Conservation (phyloP, 2,888 invertebrate genomes). For the Andrena bicolor region DNA sequence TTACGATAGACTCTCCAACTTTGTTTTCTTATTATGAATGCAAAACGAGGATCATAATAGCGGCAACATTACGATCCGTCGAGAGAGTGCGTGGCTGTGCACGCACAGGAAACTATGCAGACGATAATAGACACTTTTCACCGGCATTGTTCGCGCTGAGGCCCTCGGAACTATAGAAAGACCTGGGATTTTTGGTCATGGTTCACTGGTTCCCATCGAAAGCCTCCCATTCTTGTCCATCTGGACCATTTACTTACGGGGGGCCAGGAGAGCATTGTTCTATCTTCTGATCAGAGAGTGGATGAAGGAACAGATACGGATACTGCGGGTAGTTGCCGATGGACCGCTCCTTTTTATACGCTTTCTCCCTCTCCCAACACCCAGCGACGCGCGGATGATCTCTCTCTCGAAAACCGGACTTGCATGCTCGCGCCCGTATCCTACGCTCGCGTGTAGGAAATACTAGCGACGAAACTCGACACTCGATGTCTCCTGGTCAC, state of each 20-base stretch:
- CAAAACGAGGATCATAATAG: background rate
- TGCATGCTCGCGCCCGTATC: slow-evolving; percentile 62
- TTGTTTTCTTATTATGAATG: background rate
- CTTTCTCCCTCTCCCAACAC: slow-evolving; percentile 78
- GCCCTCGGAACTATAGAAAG: slow-evolving; percentile 11
- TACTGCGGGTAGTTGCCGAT: slow-evolving; percentile 76
- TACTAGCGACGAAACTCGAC: slow-evolving; percentile 51
- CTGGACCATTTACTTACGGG: slow-evolving; percentile 73
- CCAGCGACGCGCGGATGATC: slow-evolving; percentile 55
- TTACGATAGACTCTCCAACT: slow-evolving; percentile 12
- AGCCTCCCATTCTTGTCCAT: background rate
- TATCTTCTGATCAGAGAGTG: slow-evolving; percentile 39
- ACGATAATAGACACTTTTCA: slow-evolving; percentile 56
- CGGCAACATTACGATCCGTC: slow-evolving; percentile 18
- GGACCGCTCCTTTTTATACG: slow-evolving; percentile 80
- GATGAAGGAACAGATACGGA: slow-evolving; percentile 68
- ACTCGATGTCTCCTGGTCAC: slow-evolving; percentile 14
- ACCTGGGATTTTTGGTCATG: slow-evolving; percentile 16
- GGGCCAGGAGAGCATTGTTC: slow-evolving; percentile 71
- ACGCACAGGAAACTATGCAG: slow-evolving; percentile 39
- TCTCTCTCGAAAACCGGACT: slow-evolving; percentile 69
- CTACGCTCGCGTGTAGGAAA: slow-evolving; percentile 62
- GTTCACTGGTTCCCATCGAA: slow-evolving; percentile 31
- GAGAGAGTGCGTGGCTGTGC: background rate
- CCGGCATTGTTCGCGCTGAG: slow-evolving; percentile 49